phyloP scores from a whole-genome alignment of 2,113 vertebrate species.

The Muntiacus reevesi region DNA sequence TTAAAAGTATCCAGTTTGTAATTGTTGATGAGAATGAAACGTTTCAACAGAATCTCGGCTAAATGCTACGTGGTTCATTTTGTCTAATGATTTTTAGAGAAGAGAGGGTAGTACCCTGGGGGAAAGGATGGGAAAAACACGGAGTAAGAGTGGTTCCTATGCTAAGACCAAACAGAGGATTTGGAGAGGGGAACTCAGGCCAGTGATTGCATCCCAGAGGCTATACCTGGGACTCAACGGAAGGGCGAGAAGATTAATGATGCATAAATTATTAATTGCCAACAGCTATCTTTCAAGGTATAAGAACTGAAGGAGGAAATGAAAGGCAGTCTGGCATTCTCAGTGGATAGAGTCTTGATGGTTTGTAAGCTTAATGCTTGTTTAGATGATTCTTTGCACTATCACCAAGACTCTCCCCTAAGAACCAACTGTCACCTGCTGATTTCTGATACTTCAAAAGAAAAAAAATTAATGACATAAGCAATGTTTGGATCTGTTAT shows the following conservation, averaged over 20 bases:
- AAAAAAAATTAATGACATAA: neutral
- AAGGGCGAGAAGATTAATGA: neutral
- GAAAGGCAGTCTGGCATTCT: neutral
- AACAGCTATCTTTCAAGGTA: neutral
- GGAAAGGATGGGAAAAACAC: neutral
- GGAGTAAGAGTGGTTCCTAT: neutral
- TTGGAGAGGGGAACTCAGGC: neutral
- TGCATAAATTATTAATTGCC: neutral
- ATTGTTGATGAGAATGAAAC: neutral
- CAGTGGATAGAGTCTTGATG: neutral
- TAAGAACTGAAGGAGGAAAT: neutral
- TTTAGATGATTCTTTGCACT: neutral
- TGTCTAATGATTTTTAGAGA: neutral
- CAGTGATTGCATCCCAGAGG: neutral
- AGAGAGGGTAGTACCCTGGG: neutral
- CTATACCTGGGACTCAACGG: accelerated
- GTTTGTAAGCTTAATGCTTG: neutral
- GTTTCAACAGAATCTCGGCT: neutral
- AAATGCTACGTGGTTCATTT: neutral
- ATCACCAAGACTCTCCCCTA: neutral
- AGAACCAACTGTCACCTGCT: neutral
- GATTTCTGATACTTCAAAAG: neutral
- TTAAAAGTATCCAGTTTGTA: neutral
- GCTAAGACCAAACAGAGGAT: neutral
- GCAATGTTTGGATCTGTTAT: neutral